These are phyloP conservation scores for Ophiothrix spiculata DNA, from an alignment of 35 echinoderm and acorn worm species.

Conservation along the genomic window DNA sequence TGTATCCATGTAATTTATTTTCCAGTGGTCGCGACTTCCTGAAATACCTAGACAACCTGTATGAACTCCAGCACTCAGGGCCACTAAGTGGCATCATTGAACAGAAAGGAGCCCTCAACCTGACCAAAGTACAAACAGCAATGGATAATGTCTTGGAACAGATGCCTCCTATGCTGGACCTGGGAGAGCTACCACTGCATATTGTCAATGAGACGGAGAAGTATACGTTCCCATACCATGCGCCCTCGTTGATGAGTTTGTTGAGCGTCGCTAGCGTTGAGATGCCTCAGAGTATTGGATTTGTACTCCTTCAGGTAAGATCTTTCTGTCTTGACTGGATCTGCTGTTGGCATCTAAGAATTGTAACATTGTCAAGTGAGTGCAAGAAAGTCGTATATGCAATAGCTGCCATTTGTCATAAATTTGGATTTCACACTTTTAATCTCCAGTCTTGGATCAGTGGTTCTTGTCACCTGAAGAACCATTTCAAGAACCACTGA, in stretches of 20 bases:
- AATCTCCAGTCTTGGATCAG: too few species aligned
- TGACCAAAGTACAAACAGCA: conserved; percentile 70
- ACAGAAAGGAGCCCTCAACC: conserved; percentile 40
- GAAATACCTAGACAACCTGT: conserved; percentile 69
- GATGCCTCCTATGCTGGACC: conserved; percentile 65
- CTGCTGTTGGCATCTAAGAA: too few species aligned
- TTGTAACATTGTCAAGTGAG: too few species aligned
- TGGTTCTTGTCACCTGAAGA: too few species aligned
- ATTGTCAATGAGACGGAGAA: conserved; percentile 81
- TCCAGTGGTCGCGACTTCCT: conserved; percentile 80
- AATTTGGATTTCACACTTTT: too few species aligned
- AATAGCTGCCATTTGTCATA: too few species aligned
- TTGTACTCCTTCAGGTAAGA: conserved; percentile 84
- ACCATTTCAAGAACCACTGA: too few species aligned
- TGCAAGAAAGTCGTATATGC: too few species aligned
- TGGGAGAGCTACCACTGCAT: conserved; percentile 79
- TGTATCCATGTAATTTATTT: conserved; percentile 8
- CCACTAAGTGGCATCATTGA: background rate
- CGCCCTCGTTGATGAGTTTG: conserved; percentile 85
- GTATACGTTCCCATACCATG: conserved; percentile 98
- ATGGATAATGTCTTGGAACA: conserved; percentile 66
- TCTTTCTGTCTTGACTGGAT: conserved; percentile 65
- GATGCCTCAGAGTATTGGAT: conserved; percentile 93
- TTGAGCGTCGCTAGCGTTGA: conserved; percentile 71
- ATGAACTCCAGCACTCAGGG: conserved; percentile 85